Conservation (phyloP, 2,797 vertebrate species). For the Decapterus maruadsi region DNA sequence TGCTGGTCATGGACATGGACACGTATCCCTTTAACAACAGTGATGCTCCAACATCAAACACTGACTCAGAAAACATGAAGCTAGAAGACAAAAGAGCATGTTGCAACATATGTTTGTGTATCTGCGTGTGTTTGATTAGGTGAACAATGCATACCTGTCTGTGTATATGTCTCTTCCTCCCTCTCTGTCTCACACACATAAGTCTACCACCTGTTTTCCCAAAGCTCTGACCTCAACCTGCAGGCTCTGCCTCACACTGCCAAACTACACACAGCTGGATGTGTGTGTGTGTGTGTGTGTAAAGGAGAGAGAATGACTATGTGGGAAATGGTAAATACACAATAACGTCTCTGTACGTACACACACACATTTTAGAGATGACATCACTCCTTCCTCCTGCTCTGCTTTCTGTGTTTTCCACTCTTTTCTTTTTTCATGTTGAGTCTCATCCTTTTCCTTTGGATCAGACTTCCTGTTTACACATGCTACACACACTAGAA, state of each 20-base stretch:
- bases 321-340: slow-evolving; percentile 3
- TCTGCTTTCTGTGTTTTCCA: slow-evolving; percentile 21
- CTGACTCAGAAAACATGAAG: background rate
- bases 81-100: background rate
- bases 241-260: slow-evolving; percentile 71
- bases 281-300: slow-evolving; percentile 37
- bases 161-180: slow-evolving; percentile 27
- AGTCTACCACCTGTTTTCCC: slow-evolving; percentile 81
- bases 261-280: slow-evolving; percentile 81
- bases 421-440: slow-evolving; percentile 16
- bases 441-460: slow-evolving; percentile 17
- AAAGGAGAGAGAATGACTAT: background rate
- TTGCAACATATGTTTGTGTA: slow-evolving; percentile 13
- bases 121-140: slow-evolving; percentile 5
- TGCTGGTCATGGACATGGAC: no score
- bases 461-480: slow-evolving; percentile 47
- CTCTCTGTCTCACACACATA: slow-evolving; percentile 61
- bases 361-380: slow-evolving; percentile 48
- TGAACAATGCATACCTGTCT: slow-evolving; percentile 29
- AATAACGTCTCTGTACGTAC: background rate
- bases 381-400: slow-evolving; percentile 50
- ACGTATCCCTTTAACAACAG: background rate
- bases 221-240: slow-evolving; percentile 80
- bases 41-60: slow-evolving; percentile 4
- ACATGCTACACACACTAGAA: background rate